Base-by-base conservation (phyloP, 2,113 vertebrate species). In the Oryzias celebensis region DNA sequence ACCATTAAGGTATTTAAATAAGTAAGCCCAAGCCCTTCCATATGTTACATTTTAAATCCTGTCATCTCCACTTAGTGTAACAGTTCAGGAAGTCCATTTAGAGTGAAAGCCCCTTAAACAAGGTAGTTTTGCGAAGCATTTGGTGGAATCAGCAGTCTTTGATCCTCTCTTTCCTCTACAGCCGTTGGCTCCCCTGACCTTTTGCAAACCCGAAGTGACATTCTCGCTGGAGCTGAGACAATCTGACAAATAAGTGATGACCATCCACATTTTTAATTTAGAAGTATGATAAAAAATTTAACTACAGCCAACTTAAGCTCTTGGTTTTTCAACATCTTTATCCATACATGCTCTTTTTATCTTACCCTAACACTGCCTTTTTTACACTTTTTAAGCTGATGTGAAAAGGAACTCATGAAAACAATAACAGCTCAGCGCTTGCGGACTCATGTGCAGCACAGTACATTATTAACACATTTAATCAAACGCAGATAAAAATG, bases 181-280 rank as follows among this genome's bases (percentile, higher is more conserved):
- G 59, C 71, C 41, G 24, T 72, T 57, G 70, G 61, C 81, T 84
- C 67, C 50, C 58, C 61, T 87, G 72, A 87, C 70, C 86, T 88
- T 88, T 81, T 12, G 71, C 77, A 90, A 91, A 90, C 80, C 78
- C 66, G 58, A 85, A 80, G 85, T 90, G 90, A 89, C 85, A 70
- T 88, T 71, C 75, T 64, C 83, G 78, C 82, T 89, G 77, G 73
- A 81, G 68, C 81, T 46, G 53, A 87, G 85, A 84, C 69, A 82
- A 83, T 88, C 80, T 91, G 89, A 91, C 91, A 91, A 91, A 92
- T 92, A 92, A 91, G 82, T 88, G 87, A 92, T 92, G 91, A 89
- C 88, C 78, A 57, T 66, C 85, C 89, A 87, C 89, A 93, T 93
- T 92, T 92, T 90, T 90, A 84, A 92, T 93, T 92, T 88, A 92